Percentiles rank a stretch among this genome's conserved stretches.
Evolutionary conservation across 1,140 invertebrate genomes (phyloP).

Genomic region (Drosophila cardini): DNA sequence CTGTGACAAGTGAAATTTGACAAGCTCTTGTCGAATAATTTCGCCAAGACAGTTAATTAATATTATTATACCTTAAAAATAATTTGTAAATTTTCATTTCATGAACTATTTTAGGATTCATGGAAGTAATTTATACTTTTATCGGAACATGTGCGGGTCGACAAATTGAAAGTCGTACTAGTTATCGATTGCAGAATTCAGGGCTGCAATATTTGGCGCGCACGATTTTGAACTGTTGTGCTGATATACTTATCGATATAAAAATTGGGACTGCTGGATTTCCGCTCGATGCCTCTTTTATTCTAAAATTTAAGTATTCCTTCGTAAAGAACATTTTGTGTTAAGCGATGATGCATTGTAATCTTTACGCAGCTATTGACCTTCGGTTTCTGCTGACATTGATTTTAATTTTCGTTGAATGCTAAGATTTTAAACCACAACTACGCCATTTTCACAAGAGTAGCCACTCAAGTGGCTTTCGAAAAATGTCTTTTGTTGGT

Average conservation of each 20-base stretch:
- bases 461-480: constrained; percentile 45
- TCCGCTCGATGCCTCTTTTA: background rate
- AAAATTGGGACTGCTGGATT: background rate
- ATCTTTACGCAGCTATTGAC: constrained; percentile 58
- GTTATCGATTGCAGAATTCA: too few species aligned
- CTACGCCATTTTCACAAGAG: constrained; percentile 35
- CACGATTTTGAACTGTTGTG: background rate
- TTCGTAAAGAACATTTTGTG: background rate
- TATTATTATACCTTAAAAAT: too few species aligned
- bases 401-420: constrained; percentile 46
- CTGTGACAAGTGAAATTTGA: background rate
- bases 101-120: too few species aligned
- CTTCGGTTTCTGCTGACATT: constrained; percentile 53
- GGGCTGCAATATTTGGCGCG: background rate
- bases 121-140: background rate
- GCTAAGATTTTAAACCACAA: constrained; percentile 44
- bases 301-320: background rate
- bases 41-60: too few species aligned
- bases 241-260: background rate
- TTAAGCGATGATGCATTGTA: constrained; percentile 6
- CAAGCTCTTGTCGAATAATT: too few species aligned
- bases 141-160: background rate
- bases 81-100: too few species aligned
- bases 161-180: too few species aligned
- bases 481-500: constrained; percentile 63